Evolutionary conservation across 1,140 invertebrate species (phyloP), one percentile per base, ranked within the genome.

Genomic region (Eupeodes corollae): DNA sequence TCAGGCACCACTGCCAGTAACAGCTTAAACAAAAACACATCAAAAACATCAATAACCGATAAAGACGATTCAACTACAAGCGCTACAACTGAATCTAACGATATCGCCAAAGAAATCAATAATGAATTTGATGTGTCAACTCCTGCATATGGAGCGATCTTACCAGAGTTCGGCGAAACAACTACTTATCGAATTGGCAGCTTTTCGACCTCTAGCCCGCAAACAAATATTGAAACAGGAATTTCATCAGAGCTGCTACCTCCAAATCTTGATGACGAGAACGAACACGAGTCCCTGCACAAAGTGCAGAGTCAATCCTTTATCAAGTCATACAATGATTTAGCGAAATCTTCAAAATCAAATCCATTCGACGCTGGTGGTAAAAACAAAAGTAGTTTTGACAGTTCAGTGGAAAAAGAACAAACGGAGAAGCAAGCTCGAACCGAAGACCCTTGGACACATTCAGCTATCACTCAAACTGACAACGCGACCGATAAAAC

Each of bases 81-180:
- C 53, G 12, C 16, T 41, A 37, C 53, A 13, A 63, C 58, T 5
- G 49, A 51, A 18, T 64, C 68, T 3, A 70, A 54, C 46, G 65
- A 70, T 47, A 70, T 72, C 18, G 71, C 73, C 3, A 51, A 59
- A 6, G 71, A 70, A 51, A 67, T 73, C 6, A 73, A 73, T 44
- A 61, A 61, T 39, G 64, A 65, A 14, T 60, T 70, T 37, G 58
- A 60, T 18, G 46, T 43, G 6, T 58, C 65, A 1, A 68, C 65
- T 1, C 52, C 51, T 0, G 49, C 56, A 1, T 53, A 54, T 1
- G 59, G 56, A 47, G 55, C 54, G 5, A 58, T 52, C 14, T 63
- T 61, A 15, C 64, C 61, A 13, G 56, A 62, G 16, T 48, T 48
- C 5, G 52, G 52, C 18, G 63, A 66, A 33, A 37, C 47, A 6